phyloP scores from a whole-genome alignment of 1,140 invertebrate species.

The Bombus consobrinus region DNA sequence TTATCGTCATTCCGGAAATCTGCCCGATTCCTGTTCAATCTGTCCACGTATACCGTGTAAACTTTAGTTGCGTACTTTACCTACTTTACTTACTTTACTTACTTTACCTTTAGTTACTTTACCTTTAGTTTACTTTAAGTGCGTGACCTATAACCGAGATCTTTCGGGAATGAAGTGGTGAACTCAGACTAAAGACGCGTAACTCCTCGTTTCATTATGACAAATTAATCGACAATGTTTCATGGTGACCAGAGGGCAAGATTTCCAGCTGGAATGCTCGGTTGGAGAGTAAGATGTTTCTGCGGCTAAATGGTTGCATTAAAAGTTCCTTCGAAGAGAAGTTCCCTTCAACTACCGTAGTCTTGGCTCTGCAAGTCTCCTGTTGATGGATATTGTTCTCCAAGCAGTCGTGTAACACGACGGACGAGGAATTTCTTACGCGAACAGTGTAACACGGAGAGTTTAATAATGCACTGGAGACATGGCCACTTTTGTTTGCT shows the following conservation, averaged over 20 bases:
- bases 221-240: not conserved
- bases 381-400: constrained; percentile 31
- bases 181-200: not conserved
- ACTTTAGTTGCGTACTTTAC: too few species aligned
- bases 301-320: constrained; percentile 26
- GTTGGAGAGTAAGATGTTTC: constrained; percentile 12
- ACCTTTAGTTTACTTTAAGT: too few species aligned
- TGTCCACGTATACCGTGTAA: too few species aligned
- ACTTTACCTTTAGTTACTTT: too few species aligned
- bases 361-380: not conserved
- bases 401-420: constrained; percentile 9
- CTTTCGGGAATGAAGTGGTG: too few species aligned
- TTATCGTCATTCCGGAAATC: too few species aligned
- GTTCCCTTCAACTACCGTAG: constrained; percentile 1
- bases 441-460: not conserved
- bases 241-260: too few species aligned
- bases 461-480: not conserved
- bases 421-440: not conserved
- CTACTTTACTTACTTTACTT: too few species aligned
- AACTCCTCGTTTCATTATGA: not conserved
- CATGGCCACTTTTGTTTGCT: not conserved
- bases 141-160: too few species aligned
- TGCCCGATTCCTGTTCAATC: too few species aligned
- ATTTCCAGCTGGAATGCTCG: not conserved
- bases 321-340: constrained; percentile 21